Evolutionary conservation across 2,797 vertebrate species (phyloP).

Genomic region (Cottoperca gobio): DNA sequence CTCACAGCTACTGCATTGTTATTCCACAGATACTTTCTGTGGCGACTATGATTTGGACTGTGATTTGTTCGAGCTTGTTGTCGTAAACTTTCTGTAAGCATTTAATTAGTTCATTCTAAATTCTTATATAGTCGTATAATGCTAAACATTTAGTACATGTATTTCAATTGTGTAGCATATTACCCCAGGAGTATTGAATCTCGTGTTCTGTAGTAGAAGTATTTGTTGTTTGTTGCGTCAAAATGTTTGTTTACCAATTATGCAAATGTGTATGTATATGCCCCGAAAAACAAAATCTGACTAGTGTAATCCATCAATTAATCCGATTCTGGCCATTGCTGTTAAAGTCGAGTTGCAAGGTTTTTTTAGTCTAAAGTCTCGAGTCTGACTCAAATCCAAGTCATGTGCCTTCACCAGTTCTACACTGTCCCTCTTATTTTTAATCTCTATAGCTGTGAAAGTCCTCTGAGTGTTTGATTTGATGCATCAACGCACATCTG

Average conservation of each 20-base stretch:
- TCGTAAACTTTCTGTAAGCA: neutral
- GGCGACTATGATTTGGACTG: too few species aligned
- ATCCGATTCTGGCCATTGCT: too few species aligned
- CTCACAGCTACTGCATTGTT: too few species aligned
- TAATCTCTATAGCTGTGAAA: slow-evolving; percentile 6
- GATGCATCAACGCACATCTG: slow-evolving; percentile 3
- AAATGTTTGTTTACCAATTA: neutral
- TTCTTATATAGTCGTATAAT: neutral
- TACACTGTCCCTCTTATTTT: neutral
- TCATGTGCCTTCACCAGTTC: neutral
- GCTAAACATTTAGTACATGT: neutral
- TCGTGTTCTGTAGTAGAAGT: neutral
- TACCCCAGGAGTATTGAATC: neutral
- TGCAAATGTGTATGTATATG: too few species aligned
- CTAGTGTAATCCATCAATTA: too few species aligned
- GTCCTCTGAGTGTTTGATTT: slow-evolving; percentile 21
- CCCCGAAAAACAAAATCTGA: too few species aligned
- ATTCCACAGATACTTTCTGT: neutral
- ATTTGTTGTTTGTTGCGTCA: neutral
- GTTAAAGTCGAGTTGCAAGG: too few species aligned
- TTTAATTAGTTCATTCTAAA: neutral
- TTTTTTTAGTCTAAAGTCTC: too few species aligned
- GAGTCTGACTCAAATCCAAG: too few species aligned
- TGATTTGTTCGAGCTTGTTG: neutral
- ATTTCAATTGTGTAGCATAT: too few species aligned